Evolutionary conservation across 2,888 invertebrate species (phyloP), one percentile per base, ranked within the genome.

Genomic region (Apodemia duryi): DNA sequence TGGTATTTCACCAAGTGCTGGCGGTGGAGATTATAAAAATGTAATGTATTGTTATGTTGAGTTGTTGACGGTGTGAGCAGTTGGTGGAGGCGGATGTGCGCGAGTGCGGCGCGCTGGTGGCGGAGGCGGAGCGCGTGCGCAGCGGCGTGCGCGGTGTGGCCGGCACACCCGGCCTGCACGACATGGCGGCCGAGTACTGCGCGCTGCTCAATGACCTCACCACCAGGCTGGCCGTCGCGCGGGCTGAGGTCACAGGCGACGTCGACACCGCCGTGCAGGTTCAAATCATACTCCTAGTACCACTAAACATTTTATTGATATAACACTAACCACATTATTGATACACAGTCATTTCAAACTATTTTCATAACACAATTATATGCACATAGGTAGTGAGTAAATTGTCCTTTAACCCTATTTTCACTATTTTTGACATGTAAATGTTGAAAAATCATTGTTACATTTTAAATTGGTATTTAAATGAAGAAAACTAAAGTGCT

Each of bases 191-290:
- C 1, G 91, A 91, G 75, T 91, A 91, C 76, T 81, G 83, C 62
- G 86, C 86, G 4, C 78, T 91, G 60, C 81, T 74, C 68, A 81
- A 78, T 0, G 91, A 91, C 68, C 90, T 91, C 0, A 69, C 78
- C 29, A 79, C 84, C 6, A 71, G 91, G 2, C 77, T 91, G 0
- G 76, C 81, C 46, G 73, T 84, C n/a, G 91, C 91, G 0, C 70
- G 87, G 9, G 85, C 84, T 1, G 86, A 88, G 21, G 77, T 88
- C 57, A 76, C 82, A 1, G 83, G 3, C 43, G 91, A 90, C 51
- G 86, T 88, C 2, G 90, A 91, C 67, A 76, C 80, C 52, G 91
- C 91, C 72, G 83, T 91, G 2, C 91, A 91, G 85, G 91, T 91
- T 63, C 21, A 21, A 32, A 32, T 4, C 4, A 3, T 32, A 32